phyloP scores from a whole-genome alignment of 2,888 invertebrate species.

The Morinoia aosen region DNA sequence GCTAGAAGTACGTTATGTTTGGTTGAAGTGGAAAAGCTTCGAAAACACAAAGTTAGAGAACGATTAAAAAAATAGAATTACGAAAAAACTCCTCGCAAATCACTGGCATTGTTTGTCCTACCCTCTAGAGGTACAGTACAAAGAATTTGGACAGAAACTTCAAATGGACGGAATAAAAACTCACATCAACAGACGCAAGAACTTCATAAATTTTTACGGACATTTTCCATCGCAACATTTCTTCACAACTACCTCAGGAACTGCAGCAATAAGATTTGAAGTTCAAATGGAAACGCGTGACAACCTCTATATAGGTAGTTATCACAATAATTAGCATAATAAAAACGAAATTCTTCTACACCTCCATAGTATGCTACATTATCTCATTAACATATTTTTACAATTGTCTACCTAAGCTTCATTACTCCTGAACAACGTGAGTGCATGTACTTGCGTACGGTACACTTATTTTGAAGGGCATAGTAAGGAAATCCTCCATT shows the following conservation, averaged over 20 bases:
- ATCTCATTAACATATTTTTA: not conserved
- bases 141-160: not conserved
- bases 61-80: not conserved
- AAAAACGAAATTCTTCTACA: not conserved
- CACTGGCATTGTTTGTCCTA: not conserved
- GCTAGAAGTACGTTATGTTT: not conserved
- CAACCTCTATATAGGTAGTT: not conserved
- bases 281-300: not conserved
- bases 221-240: not conserved
- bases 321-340: not conserved
- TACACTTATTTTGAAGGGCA: not conserved
- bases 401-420: not conserved
- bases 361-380: not conserved
- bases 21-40: not conserved
- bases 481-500: not conserved
- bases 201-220: not conserved
- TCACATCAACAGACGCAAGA: not conserved
- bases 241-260: not conserved
- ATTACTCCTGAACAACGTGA: not conserved
- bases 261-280: not conserved
- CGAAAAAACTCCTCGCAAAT: not conserved
- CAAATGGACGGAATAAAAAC: not conserved
- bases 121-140: not conserved
- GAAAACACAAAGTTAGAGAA: not conserved
- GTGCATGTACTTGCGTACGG: not conserved